Base-by-base conservation (phyloP, 2,888 invertebrate species). In the Cephus pygmeus region DNA sequence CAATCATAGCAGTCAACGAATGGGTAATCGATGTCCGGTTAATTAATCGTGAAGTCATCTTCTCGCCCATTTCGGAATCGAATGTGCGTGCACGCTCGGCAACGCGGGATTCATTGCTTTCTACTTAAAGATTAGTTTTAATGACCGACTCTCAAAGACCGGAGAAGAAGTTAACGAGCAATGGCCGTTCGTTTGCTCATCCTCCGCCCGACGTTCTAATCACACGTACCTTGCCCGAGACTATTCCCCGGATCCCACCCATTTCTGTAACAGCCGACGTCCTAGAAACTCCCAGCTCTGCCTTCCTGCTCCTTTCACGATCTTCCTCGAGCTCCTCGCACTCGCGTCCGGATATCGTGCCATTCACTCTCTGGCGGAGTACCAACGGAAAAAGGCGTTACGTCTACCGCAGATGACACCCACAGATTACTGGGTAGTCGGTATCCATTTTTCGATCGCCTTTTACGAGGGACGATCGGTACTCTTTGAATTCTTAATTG, bases 1-100 rank as follows among this genome's bases (percentile, higher is more conserved):
- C 75, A 74, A 77, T 77, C 77, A 69, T 56, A 69, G 4, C 69
- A 74, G 73, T 77, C 77, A 69, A 69, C 77, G 34, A 3, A 74
- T 34, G 36, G 69, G 74, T 69, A 77, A 77, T 77, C 79, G 79
- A 80, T 83, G 80, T 81, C 78, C 71, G 75, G 79, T 56, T 82
- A 83, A 83, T 83, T 83, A 83, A 82, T 34, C 75, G 77, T 83
- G 81, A 81, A 81, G 81, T 83, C 82, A 82, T 79, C 11, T 23
- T 56, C 56, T 56, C 78, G 68, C 79, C 77, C 77, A 75, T 69
- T 73, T 69, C 75, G 69, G 75, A 77, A 80, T 78, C 79, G 34
- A 69, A 69, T 69, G 69, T 77, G 69, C 76, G 74, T 75, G 76
- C 76, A 77, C 79, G 77, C 77, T 69, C 75, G 79, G 34, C 23